Percentiles rank a stretch among this genome's conserved stretches.
Conservation (phyloP, 2,113 vertebrate genomes). For the Toxotes chatareus region DNA sequence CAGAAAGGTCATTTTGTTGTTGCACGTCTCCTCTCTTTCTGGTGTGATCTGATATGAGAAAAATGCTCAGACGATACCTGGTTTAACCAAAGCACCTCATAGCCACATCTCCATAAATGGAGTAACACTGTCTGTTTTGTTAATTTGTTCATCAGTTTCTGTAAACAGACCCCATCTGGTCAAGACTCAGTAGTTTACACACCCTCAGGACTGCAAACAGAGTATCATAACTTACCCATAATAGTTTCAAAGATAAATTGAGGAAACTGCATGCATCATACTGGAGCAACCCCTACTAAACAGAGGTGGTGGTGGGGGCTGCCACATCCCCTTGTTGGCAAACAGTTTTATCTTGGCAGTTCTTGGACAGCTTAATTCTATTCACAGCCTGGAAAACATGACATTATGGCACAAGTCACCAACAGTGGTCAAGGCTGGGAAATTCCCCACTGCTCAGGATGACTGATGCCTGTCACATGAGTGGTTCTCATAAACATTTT, state of each 20-base stretch:
- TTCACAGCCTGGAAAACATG: constrained; percentile 13
- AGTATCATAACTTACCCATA: neutral
- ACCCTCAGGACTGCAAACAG: neutral
- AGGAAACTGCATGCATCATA: neutral
- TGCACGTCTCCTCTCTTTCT: constrained; percentile 11
- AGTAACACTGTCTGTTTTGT: neutral
- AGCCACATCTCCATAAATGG: neutral
- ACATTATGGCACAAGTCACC: neutral
- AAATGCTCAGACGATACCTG: neutral
- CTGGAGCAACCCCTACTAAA: neutral
- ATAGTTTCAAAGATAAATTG: constrained; percentile 4
- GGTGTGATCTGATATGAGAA: constrained; percentile 13
- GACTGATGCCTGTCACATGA: constrained; percentile 1
- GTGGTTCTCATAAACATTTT: neutral
- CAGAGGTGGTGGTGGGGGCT: rapidly evolving
- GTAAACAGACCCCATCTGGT: neutral
- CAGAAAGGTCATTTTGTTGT: constrained; percentile 32
- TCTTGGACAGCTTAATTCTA: constrained; percentile 7
- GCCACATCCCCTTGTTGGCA: neutral
- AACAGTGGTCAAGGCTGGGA: neutral
- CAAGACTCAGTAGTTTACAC: constrained; percentile 1
- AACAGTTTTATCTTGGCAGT: constrained; percentile 20
- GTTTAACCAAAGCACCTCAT: neutral
- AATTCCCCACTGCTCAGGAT: neutral
- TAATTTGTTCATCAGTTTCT: constrained; percentile 3